Base-by-base conservation (phyloP, 2,113 vertebrate genomes). In the Vanacampus margaritifer region DNA sequence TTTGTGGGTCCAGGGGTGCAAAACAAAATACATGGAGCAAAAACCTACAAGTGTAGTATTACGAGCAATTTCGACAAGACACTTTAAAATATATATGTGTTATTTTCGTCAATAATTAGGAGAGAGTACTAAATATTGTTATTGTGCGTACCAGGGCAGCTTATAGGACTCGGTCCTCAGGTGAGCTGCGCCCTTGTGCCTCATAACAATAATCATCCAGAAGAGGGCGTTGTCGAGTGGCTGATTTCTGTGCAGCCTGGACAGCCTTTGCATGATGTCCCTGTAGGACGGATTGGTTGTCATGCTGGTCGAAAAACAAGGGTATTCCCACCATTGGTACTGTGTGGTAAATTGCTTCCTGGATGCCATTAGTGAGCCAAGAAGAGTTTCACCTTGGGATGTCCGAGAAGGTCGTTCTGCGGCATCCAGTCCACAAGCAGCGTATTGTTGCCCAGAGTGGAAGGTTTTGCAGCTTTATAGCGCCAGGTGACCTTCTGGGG, bases 401-500 rank as follows among this genome's bases (percentile, higher is more conserved):
- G 85, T 69, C 88, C 89, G 11, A 92, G 60, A 8, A 92, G 75
- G 53, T 92, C 86, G 23, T 86, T 90, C 76, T 92, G 91, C 2
- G 88, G 88, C 75, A 91, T 72, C 91, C 91, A 92, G 58, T 89
- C 76, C 1, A 86, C 77, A 16, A 91, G 3, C 2, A 88, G 57
- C n/a, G 91, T 92, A 72, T 91, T 91, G 69, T 88, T 89, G 7
- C 90, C 88, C 46, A 92, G 54, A 68, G 60, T 76, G 4, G 65
- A 37, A 7, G 88, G 89, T 19, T 39, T 74, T 8, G 64, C 56
- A 2, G 87, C 87, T 35, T 68, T 65, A 59, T 91, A 63, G 41
- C 82, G 84, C 89, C 89, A 92, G 43, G 92, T 91, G 4, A 92
- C 86, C 69, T 85, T 90, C 65, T 92, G 89, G 3, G 88, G 89